Base-by-base conservation (phyloP, 1,140 invertebrate genomes). In the Danaus melanippus region DNA sequence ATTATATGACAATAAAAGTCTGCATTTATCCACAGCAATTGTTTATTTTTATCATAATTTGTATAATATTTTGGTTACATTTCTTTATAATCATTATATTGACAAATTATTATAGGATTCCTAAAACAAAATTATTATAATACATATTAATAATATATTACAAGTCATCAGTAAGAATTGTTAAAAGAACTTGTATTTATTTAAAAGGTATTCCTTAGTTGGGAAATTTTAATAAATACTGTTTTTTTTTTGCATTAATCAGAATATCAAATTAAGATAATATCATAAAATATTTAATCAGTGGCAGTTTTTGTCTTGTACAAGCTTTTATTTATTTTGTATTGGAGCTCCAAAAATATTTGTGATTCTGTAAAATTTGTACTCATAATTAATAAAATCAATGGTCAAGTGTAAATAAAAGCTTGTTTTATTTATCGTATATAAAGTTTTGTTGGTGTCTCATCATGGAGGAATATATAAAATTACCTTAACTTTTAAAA, bases 61-160 rank as follows among this genome's bases (percentile, higher is more conserved):
- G 80, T 81, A 85, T 85, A 80, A 78, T 77, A 76, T 83, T 86
- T 86, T 86, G 83, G 81, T 86, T 86, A 86, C 79, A 86, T 79
- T 83, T 64, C 59, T 51, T 66, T 66, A 66, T 58, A 64, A 67
- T 79, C 67, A 71, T 72, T 67, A 74, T 79, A 77, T 81, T 81
- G 79, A 85, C 80, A 81, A 70, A 83, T 80, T 32, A 32, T 32
- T 78, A 86, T 73, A 79, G 71, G 71, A 74, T 49, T 69, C 76
- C 76, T 78, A 83, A 71, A 74, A 75, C 79, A 79, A 74, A 56
- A 68, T 70, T 68, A 77, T 78, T 74, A 84, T 79, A 79, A 82
- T 86, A 86, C 77, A 82, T 74, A 67, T 73, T 50, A 70, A 56
- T 65, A 73, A 67, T 77, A 82, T 84, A 74, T 69, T 79, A 83